phyloP scores from a whole-genome alignment of 2,113 vertebrate genomes.

The Salvelinus sp. region DNA sequence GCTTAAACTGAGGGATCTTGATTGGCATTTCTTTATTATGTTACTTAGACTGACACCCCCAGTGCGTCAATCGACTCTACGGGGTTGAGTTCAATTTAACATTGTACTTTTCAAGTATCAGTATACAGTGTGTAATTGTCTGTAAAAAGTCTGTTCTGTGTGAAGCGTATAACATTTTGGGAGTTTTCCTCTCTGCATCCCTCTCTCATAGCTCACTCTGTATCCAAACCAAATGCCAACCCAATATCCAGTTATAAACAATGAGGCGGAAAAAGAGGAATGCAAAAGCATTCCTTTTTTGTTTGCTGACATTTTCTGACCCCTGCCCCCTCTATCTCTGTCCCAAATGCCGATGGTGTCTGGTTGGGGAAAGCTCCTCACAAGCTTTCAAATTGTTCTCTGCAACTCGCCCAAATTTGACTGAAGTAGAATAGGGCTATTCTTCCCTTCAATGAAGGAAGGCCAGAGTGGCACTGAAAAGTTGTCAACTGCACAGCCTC shows the following conservation, averaged over 20 bases:
- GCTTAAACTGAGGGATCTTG: too few species aligned
- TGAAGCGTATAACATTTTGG: neutral
- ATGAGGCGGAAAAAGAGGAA: conserved; percentile 47
- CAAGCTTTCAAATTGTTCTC: conserved; percentile 68
- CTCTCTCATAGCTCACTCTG: conserved; percentile 35
- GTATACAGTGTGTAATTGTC: conserved; percentile 24
- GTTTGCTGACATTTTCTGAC: conserved; percentile 63
- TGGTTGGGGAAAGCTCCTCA: conserved; percentile 45
- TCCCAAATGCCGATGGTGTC: conserved; percentile 66
- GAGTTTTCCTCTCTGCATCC: conserved; percentile 34
- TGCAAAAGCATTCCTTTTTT: conserved; percentile 60
- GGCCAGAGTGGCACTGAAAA: conserved; percentile 11
- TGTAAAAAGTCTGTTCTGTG: conserved; percentile 16
- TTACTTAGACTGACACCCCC: too few species aligned
- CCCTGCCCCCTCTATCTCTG: conserved; percentile 55
- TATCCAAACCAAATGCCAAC: conserved; percentile 50
- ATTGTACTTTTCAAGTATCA: conserved; percentile 3
- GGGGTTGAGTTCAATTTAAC: neutral
- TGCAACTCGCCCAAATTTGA: conserved; percentile 45
- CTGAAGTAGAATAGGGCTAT: conserved; percentile 59
- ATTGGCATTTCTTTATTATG: too few species aligned
- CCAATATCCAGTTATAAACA: conserved; percentile 46
- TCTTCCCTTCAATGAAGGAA: conserved; percentile 38
- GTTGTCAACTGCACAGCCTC: neutral
- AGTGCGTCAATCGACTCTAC: too few species aligned